phyloP scores from a whole-genome alignment of 2,888 invertebrate genomes.

The Drosophila melanocephala region DNA sequence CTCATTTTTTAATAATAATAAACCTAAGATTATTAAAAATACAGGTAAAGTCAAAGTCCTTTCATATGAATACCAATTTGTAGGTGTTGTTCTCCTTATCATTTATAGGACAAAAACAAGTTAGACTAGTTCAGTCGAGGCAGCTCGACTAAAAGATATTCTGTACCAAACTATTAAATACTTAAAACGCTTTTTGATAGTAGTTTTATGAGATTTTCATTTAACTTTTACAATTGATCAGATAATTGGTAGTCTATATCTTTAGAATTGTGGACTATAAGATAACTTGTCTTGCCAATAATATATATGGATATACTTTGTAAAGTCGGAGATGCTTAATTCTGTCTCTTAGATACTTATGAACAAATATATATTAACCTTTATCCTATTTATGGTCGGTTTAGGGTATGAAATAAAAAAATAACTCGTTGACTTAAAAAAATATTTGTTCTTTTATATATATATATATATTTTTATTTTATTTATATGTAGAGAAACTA shows the following conservation, averaged over 20 bases:
- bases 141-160: not conserved
- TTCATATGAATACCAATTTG: not conserved
- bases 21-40: not conserved
- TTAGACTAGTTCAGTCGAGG: not conserved
- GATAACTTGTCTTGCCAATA: not conserved
- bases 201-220: not conserved
- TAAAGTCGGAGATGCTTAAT: not conserved
- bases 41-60: not conserved
- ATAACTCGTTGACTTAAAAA: fast-evolving
- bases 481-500: not conserved
- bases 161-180: fast-evolving
- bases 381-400: not conserved
- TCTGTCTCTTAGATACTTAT: fast-evolving
- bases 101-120: not conserved
- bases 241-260: not conserved
- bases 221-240: not conserved
- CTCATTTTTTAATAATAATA: not conserved
- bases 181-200: fast-evolving
- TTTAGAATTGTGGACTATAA: fast-evolving
- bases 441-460: not conserved
- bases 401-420: not conserved
- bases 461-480: not conserved
- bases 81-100: not conserved
- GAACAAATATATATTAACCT: fast-evolving
- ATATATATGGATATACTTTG: not conserved